Evolutionary conservation across 1,140 invertebrate species (phyloP).

Genomic region (Atta colombica): DNA sequence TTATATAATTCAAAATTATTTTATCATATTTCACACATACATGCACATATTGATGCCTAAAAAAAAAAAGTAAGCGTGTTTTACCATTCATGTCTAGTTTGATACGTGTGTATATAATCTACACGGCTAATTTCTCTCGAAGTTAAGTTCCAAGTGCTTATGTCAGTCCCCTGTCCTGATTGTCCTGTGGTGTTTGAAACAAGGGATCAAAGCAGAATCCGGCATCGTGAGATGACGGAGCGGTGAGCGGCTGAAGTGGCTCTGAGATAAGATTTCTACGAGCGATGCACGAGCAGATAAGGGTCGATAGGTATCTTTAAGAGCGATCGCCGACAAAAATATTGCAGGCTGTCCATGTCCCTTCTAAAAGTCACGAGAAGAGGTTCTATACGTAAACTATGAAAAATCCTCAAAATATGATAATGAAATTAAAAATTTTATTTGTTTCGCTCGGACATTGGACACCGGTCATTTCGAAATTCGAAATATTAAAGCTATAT

Average conservation of each 20-base stretch:
- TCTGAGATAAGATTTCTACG: constrained; percentile 77
- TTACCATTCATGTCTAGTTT: neutral
- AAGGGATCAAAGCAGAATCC: constrained; percentile 62
- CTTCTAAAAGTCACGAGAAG: constrained; percentile 31
- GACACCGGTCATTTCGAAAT: neutral
- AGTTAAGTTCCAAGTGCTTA: constrained; percentile 34
- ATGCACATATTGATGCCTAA: neutral
- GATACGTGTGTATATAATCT: neutral
- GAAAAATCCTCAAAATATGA: constrained; percentile 78
- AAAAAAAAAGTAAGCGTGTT: neutral
- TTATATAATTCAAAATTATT: neutral
- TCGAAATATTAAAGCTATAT: neutral
- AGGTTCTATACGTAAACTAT: constrained; percentile 58
- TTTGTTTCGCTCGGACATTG: constrained; percentile 47
- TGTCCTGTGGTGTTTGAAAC: constrained; percentile 31
- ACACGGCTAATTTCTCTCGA: constrained; percentile 24
- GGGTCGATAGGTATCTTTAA: constrained; percentile 67
- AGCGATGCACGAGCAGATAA: constrained; percentile 74
- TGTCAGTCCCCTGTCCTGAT: constrained; percentile 43
- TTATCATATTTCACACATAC: neutral
- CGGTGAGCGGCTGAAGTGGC: constrained; percentile 48
- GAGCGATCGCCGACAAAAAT: constrained; percentile 71
- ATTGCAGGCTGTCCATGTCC: constrained; percentile 39
- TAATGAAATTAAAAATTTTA: constrained; percentile 75
- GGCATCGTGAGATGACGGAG: constrained; percentile 65